Base-by-base conservation (phyloP, 92 coral and sea anemone genomes). In the Umimayanthus chanpuru region DNA sequence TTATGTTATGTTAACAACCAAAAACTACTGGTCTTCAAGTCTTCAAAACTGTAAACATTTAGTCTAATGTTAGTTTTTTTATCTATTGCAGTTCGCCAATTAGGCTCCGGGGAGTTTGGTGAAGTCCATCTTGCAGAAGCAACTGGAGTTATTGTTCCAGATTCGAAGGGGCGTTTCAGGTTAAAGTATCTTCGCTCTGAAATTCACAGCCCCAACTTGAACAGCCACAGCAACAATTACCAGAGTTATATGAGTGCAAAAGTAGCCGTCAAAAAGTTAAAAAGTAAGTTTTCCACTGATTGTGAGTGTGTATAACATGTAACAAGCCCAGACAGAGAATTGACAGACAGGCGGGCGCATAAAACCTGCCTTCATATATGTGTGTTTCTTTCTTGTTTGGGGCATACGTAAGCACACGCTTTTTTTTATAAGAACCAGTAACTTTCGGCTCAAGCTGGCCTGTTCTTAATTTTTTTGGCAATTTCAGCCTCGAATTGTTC, bases 61-160 rank as follows among this genome's bases (percentile, higher is more conserved):
- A 53, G 58, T 53, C 14, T 68, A 36, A 32, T 9, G 9, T 21
- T 1, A 49, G 23, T 3, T 11, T 29, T 29, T 29, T 53, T 81
- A 11, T 68, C 49, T 64, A 68, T 79, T 23, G 44, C 89, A 96
- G 99, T 79, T 10, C 89, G 90, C 79, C 90, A 91, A 50, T 81
- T 96, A 9, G 99, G 99, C 30, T 87, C 95, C 21, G 99, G 99
- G 25, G 96, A 98, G 67, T 96, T 96, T 92, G 99, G 99, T 40
- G 96, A 96, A 79, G 99, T 96, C 15, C 91, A 47, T 79, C 89
- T 92, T 49, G 96, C 98, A 67, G 96, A 96, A 9, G 99, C 96
- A 18, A 66, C 93, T 61, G 99, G 98, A 18, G 96, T 94, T 50
- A 94, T 96, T 14, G 98, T 98, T 40, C 96, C 93, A 75, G 98